These are phyloP conservation scores for Byasa hedistus DNA, from an alignment of 2,888 invertebrate genomes.

Conservation along the genomic window DNA sequence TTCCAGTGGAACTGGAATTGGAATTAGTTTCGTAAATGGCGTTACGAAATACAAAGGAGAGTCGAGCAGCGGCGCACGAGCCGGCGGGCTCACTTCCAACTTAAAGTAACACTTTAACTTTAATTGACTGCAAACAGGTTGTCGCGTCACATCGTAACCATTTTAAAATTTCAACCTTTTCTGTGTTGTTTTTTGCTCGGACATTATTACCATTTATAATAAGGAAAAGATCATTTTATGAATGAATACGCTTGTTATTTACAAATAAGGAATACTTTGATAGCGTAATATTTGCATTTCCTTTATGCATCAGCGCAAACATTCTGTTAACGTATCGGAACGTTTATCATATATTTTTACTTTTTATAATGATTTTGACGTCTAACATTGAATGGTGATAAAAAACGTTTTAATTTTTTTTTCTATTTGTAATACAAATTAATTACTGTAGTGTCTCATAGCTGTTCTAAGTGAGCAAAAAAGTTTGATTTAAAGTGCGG, in stretches of 20 bases:
- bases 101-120: constrained; percentile 31
- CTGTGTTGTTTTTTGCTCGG: constrained; percentile 16
- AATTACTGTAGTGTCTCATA: background rate
- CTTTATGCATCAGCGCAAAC: background rate
- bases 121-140: constrained; percentile 34
- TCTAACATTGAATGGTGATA: no score
- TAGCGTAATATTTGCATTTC: background rate
- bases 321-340: constrained; percentile 8
- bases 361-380: no score
- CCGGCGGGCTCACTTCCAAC: constrained; percentile 24
- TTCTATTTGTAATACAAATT: no score
- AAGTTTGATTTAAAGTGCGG: background rate
- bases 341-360: background rate
- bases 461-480: background rate
- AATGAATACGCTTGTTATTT: constrained; percentile 9
- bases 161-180: constrained; percentile 21
- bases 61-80: constrained; percentile 25
- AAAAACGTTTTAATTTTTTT: no score
- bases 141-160: constrained; percentile 27
- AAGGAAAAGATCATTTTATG: constrained; percentile 13
- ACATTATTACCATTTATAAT: constrained; percentile 7
- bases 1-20: constrained; percentile 30
- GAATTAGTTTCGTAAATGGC: constrained; percentile 33
- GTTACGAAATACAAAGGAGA: constrained; percentile 34
- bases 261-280: constrained; percentile 6